Base-by-base conservation (phyloP, 2,113 vertebrate species). In the Hydrolagus affinis region DNA sequence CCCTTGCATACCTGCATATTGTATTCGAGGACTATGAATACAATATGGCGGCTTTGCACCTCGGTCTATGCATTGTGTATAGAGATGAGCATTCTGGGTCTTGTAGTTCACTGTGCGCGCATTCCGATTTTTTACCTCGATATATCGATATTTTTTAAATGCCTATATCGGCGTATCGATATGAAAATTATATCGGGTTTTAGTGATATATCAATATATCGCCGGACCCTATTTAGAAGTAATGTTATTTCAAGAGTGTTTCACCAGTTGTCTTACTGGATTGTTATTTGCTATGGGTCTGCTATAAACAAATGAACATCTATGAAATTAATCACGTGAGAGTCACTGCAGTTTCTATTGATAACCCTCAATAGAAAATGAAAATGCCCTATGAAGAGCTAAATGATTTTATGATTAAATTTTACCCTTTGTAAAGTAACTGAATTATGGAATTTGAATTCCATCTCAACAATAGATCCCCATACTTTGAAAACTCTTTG, bases 381-480 rank as follows among this genome's bases (percentile, higher is more conserved):
- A 83, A 83, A 28, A 60, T 30, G 78, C 28, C 17, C 25, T 28
- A 28, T 32, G 62, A 14, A 30, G 62, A 83, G 78, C 60, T 66
- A 66, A 66, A 66, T 83, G 78, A 83, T 60, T 66, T 19, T 83
- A 25, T 25, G 66, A 83, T 83, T 83, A 60, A 83, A 83, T 80
- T 83, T 66, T 83, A 17, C 32, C 28, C 62, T 64, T 60, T 56
- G 73, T 66, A 64, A 68, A 83, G 60, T 60, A 32, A 28, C 59
- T 66, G 78, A 83, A 66, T 83, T 28, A 64, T 68, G 14, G 60
- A 64, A 83, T 83, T 66, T 83, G 64, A 83, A 83, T 83, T 83
- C 19, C 28, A 83, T 23, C 17, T 66, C 60, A 83, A 32, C 78
- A 83, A 83, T n/a, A 30, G 78, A 23, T 30, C 11, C 78, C 14